Conservation (phyloP, 2,113 vertebrate genomes). For the Entomyzon cyanotis region DNA sequence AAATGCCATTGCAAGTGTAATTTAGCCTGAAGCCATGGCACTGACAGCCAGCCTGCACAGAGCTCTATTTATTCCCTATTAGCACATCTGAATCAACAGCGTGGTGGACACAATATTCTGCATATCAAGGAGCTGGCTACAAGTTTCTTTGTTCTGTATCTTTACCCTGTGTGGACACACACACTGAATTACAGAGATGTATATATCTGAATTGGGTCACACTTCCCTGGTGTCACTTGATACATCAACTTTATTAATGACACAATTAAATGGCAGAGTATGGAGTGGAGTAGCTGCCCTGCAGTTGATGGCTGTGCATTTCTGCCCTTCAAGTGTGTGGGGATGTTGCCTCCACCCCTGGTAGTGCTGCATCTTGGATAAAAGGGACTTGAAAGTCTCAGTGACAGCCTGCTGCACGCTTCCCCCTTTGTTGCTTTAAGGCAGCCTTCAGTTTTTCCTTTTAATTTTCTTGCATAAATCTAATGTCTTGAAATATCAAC, state of each 20-base stretch:
- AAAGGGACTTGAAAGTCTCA: not conserved
- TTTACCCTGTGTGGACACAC: rapidly evolving
- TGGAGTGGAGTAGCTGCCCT: not conserved
- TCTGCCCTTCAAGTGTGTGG: rapidly evolving
- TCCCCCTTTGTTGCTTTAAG: not conserved
- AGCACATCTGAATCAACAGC: not conserved
- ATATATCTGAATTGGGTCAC: not conserved
- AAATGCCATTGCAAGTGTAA: conserved; percentile 7
- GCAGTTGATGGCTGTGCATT: not conserved
- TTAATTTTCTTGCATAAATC: not conserved
- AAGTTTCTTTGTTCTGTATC: not conserved
- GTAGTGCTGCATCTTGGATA: not conserved
- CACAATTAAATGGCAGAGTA: rapidly evolving
- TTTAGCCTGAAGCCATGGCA: not conserved
- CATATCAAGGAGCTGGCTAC: not conserved
- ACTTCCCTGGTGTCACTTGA: rapidly evolving
- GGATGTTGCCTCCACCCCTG: not conserved
- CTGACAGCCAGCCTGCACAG: not conserved
- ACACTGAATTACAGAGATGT: too few species aligned
- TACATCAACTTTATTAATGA: not conserved
- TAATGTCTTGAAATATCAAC: not conserved
- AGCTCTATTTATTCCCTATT: not conserved
- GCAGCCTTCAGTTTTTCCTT: conserved; percentile 15
- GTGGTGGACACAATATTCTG: not conserved
- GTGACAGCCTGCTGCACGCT: not conserved